A percentile compares a stretch with the other conserved stretches of the same genome.
Evolutionary conservation across 2,113 vertebrate genomes (phyloP).

Genomic region (Nestor notabilis): DNA sequence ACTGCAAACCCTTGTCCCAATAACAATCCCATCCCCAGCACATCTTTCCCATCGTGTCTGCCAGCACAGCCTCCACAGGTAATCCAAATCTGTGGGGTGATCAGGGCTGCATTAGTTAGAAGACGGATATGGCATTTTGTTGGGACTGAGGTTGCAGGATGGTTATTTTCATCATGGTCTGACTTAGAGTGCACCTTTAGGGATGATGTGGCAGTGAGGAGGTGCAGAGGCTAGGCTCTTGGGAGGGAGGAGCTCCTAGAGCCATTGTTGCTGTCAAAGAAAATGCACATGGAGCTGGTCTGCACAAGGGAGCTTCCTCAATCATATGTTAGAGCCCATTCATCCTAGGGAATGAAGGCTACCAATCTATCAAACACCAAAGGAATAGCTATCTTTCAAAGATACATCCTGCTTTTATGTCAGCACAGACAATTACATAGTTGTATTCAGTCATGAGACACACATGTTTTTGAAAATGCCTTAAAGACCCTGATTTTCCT

Average conservation of each 20-base stretch:
- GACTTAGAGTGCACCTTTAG: not conserved
- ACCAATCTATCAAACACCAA: not conserved
- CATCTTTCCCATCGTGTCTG: accelerated
- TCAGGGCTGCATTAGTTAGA: not conserved
- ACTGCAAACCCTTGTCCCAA: accelerated
- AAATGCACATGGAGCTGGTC: not conserved
- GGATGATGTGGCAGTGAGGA: not conserved
- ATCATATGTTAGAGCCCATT: accelerated
- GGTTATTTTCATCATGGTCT: not conserved
- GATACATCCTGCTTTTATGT: not conserved
- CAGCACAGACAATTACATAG: not conserved
- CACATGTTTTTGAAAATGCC: not conserved
- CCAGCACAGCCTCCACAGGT: accelerated
- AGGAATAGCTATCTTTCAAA: not conserved
- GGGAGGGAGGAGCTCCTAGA: not conserved
- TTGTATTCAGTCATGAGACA: not conserved
- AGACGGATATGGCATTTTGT: not conserved
- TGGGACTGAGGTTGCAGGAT: not conserved
- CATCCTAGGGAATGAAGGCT: not conserved
- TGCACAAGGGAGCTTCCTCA: not conserved
- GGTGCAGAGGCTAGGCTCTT: too few relatives aligned
- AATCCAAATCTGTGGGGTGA: not conserved
- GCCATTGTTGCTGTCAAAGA: not conserved
- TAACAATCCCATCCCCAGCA: not conserved
- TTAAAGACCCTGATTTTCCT: not conserved